Conservation (phyloP, 1,140 invertebrate species). For the Nephotettix cincticeps region DNA sequence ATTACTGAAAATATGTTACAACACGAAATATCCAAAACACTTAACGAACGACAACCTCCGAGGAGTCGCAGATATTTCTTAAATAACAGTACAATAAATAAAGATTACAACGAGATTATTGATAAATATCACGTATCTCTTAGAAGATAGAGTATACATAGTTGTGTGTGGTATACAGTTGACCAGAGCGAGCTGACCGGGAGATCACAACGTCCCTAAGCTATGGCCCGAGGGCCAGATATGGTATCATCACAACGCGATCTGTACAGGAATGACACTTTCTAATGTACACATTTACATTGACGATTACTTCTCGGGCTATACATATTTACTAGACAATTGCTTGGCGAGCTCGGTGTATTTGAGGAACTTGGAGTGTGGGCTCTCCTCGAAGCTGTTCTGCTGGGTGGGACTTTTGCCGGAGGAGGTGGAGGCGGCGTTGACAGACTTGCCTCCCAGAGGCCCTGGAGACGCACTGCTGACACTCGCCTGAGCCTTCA, state of each 20-base stretch:
- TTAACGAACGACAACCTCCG: no score
- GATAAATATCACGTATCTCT: slow-evolving; percentile 30
- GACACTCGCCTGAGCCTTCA: slow-evolving; percentile 49
- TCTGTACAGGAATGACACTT: slow-evolving; percentile 39
- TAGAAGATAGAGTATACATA: slow-evolving; percentile 17
- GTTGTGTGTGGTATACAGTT: slow-evolving; percentile 12
- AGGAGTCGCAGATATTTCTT: slow-evolving; percentile 22
- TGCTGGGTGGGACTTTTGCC: slow-evolving; percentile 52
- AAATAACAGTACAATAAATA: slow-evolving; percentile 29
- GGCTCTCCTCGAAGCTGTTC: slow-evolving; percentile 81
- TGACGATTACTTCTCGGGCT: slow-evolving; percentile 43
- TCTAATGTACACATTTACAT: slow-evolving; percentile 28
- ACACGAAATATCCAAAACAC: background rate
- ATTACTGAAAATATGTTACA: slow-evolving; percentile 14
- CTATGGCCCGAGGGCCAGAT: background rate
- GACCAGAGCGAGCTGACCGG: slow-evolving; percentile 13
- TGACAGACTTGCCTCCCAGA: slow-evolving; percentile 35
- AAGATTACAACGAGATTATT: slow-evolving; percentile 23
- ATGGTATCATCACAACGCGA: slow-evolving; percentile 21
- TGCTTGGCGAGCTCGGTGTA: slow-evolving; percentile 96
- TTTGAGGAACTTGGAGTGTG: slow-evolving; percentile 95
- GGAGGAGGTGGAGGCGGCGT: slow-evolving; percentile 40
- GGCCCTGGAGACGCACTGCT: slow-evolving; percentile 41
- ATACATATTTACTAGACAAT: slow-evolving; percentile 93
- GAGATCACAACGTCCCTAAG: slow-evolving; percentile 11